phyloP scores from a whole-genome alignment of 2,113 vertebrate species.

The Rhombomys opimus region DNA sequence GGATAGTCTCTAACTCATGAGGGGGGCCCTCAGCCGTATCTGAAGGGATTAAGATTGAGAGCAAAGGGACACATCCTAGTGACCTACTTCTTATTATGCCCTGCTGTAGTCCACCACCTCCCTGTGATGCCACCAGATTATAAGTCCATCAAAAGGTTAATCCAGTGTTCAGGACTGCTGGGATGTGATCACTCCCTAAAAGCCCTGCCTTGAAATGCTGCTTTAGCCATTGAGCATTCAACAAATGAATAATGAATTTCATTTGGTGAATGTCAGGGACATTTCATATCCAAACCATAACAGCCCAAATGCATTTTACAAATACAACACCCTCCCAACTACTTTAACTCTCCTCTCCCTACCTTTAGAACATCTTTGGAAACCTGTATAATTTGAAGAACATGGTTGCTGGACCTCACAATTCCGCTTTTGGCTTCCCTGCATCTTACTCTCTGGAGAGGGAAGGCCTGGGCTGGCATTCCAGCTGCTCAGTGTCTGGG shows the following conservation, averaged over 20 bases:
- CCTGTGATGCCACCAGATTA: neutral
- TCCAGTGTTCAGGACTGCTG: neutral
- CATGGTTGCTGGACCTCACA: neutral
- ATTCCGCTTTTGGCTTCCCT: neutral
- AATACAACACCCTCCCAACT: neutral
- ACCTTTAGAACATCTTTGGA: neutral
- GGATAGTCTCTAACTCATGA: no score
- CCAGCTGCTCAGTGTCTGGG: neutral
- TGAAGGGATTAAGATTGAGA: no score
- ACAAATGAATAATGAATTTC: neutral
- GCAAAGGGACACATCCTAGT: no score
- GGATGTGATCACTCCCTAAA: neutral
- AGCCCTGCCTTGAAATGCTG: neutral
- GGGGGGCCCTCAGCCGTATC: no score
- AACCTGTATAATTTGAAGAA: neutral
- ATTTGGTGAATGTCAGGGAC: neutral
- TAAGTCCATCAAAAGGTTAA: neutral
- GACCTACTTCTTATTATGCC: neutral
- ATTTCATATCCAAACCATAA: neutral
- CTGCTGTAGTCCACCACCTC: neutral
- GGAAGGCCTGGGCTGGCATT: neutral
- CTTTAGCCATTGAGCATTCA: neutral
- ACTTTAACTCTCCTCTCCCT: neutral
- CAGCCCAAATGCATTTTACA: neutral
- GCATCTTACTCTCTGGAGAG: neutral